Evolutionary conservation across 2,888 invertebrate species (phyloP).

Genomic region (Halictus ligatus): DNA sequence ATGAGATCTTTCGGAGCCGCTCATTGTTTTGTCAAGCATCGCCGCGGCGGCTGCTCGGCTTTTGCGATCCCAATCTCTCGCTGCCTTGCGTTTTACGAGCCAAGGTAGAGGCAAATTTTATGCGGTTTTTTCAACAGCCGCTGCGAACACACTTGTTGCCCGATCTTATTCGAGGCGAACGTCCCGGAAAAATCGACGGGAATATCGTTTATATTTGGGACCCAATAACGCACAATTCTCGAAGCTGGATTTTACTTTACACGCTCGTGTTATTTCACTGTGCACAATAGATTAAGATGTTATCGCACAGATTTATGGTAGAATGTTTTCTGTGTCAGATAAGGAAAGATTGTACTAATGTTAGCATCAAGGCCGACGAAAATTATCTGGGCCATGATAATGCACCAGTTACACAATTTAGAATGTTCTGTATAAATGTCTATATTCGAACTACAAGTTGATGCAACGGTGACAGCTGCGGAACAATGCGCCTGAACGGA

Average conservation of each 20-base stretch:
- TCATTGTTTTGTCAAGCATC: conserved; percentile 22
- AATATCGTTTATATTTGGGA: not conserved
- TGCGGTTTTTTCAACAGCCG: not conserved
- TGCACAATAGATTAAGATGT: not conserved
- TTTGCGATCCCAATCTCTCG: not conserved
- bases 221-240: too few relatives aligned
- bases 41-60: not conserved
- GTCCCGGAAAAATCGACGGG: not conserved
- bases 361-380: too few relatives aligned
- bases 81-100: not conserved
- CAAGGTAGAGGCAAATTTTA: not conserved
- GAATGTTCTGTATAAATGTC: too few relatives aligned
- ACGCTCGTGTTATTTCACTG: not conserved
- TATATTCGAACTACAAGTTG: not conserved
- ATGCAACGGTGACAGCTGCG: not conserved
- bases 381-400: not conserved
- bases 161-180: not conserved
- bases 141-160: conserved; percentile 10
- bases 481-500: not conserved
- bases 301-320: not conserved
- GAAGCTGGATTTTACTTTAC: too few relatives aligned
- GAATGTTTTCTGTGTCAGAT: not conserved
- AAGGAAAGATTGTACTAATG: not conserved
- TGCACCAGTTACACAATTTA: too few relatives aligned
- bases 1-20: conserved; percentile 15